Evolutionary conservation across 1,140 invertebrate species (phyloP).

Genomic region (Plodia interpunctella): DNA sequence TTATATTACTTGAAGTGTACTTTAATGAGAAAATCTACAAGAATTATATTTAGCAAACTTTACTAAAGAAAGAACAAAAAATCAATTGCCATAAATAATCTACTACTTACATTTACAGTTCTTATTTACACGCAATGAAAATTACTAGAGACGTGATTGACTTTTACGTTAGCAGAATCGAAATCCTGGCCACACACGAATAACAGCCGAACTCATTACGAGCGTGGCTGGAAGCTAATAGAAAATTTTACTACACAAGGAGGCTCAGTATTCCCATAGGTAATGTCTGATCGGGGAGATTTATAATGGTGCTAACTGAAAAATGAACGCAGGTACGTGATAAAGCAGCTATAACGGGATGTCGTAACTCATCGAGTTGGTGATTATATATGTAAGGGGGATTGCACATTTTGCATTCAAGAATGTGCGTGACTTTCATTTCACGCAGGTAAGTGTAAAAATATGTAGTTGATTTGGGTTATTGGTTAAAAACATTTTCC

Average conservation of each 20-base stretch:
- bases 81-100: neutral
- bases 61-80: no score
- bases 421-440: no score
- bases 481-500: no score
- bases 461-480: no score
- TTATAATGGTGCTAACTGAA: slow-evolving; percentile 7
- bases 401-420: neutral
- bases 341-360: neutral
- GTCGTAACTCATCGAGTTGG: neutral
- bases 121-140: no score
- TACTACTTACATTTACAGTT: neutral
- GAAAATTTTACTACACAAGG: neutral
- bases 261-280: neutral
- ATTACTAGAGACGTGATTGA: no score
- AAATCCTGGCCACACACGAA: neutral
- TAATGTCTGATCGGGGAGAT: neutral
- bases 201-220: neutral
- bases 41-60: no score
- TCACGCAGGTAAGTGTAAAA: no score
- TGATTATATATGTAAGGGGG: neutral
- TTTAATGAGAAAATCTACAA: no score
- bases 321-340: neutral
- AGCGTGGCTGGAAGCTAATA: neutral
- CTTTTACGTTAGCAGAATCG: no score
- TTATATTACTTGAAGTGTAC: no score